A percentile compares a stretch with the other conserved stretches of the same genome.
phyloP scores from a whole-genome alignment of 2,888 invertebrate genomes.

The Dasypolia templi region DNA sequence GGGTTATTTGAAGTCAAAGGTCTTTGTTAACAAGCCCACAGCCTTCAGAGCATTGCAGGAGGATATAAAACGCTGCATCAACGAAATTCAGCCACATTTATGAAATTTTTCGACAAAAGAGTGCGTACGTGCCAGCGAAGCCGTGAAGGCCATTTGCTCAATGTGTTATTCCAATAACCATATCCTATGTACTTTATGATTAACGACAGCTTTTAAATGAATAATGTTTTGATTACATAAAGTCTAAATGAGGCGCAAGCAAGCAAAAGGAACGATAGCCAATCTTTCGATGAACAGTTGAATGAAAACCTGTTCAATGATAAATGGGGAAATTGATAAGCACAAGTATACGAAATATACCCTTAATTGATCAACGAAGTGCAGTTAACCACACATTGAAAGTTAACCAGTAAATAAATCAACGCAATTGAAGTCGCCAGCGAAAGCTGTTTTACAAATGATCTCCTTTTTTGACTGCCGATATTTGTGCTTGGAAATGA shows the following conservation, averaged over 20 bases:
- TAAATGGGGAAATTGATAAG: constrained; percentile 42
- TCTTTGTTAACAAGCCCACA: too few relatives aligned
- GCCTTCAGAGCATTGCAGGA: too few relatives aligned
- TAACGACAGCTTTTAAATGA: too few relatives aligned
- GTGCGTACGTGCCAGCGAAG: too few relatives aligned
- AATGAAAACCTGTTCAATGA: constrained; percentile 41
- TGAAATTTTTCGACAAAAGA: too few relatives aligned
- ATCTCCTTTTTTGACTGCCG: constrained; percentile 65
- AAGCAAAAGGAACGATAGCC: constrained; percentile 29
- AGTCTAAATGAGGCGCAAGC: constrained; percentile 32
- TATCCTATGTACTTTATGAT: too few relatives aligned
- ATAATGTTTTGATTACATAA: constrained; percentile 28
- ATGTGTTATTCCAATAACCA: too few relatives aligned
- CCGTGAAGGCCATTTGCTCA: too few relatives aligned
- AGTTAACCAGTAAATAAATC: constrained; percentile 60
- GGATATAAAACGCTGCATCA: too few relatives aligned
- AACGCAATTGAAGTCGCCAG: constrained; percentile 55
- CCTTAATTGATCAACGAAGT: constrained; percentile 49
- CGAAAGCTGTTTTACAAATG: constrained; percentile 66
- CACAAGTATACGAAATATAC: constrained; percentile 37
- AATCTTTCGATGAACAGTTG: constrained; percentile 31
- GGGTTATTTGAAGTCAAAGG: too few relatives aligned
- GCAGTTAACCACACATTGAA: constrained; percentile 54
- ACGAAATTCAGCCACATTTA: too few relatives aligned
- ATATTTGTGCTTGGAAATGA: constrained; percentile 54